Evolutionary conservation across 1,140 invertebrate genomes (phyloP), one percentile per base, ranked within the genome.

Genomic region (Luehdorfia chinensis): DNA sequence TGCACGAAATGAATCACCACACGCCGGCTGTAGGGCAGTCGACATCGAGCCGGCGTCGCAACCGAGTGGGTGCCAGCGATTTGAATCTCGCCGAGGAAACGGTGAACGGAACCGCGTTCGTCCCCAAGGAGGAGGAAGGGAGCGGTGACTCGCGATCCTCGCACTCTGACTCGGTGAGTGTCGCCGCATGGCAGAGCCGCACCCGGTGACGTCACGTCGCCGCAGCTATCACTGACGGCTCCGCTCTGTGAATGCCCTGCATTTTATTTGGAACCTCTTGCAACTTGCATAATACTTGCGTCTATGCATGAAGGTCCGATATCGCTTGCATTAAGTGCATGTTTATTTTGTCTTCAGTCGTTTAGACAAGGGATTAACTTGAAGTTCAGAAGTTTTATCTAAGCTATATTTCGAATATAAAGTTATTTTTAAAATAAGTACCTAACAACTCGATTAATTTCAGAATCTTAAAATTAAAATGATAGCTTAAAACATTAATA

Each of bases 1-100:
- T 97, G 13, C 96, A 98, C 76, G 93, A 97, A 70, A 94, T 95
- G 87, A 95, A 95, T 85, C 94, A 95, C 72, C 94, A 96, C 85
- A 90, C 96, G 64, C 93, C 94, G 32, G 90, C 93, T 1, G 91
- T 91, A 41, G 92, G 93, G 25, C 90, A 92, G 64, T 64, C 61
- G 71, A 52, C 50, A 69, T 75, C 50, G 77, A 87, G 71, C 59
- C 76, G 76, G 66, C 76, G 83, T 32, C 89, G 91, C 50, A 93
- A 93, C 67, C 91, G 93, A 57, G 92, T 93, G 19, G 92, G 92
- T 6, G 92, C 91, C 32, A 92, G 91, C 54, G 92, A 93, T 78
- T 79, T 90, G 51, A 69, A 57, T 15, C 47, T 53, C 37, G 60
- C 50, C 19, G 52, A 57, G 34, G 52, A 59, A 27, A 48, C 46